Conservation (phyloP, 2,113 vertebrate species). For the Mobula hypostoma region DNA sequence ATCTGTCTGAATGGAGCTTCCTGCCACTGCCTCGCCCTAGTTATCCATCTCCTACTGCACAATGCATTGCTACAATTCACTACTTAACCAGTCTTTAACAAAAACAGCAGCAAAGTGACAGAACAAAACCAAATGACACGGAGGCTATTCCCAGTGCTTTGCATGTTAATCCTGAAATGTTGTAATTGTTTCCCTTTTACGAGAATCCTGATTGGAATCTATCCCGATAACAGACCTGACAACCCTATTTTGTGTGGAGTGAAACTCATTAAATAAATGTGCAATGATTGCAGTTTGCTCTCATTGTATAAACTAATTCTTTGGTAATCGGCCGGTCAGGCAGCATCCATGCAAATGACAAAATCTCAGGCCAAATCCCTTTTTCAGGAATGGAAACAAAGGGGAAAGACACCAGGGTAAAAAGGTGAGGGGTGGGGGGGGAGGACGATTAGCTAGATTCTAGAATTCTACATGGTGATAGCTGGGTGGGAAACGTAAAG, state of each 20-base stretch:
- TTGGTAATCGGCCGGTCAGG: not conserved
- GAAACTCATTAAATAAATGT: not conserved
- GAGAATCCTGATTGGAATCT: not conserved
- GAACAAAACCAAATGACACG: not conserved
- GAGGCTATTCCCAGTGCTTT: not conserved
- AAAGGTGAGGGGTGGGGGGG: no score
- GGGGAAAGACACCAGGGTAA: no score
- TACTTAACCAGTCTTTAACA: not conserved
- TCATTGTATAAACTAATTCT: not conserved
- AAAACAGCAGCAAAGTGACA: not conserved
- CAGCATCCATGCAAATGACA: no score
- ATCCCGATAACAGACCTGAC: not conserved
- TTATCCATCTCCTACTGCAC: not conserved
- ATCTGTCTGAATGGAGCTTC: slow-evolving; percentile 8
- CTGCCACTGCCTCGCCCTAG: not conserved
- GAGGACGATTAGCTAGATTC: no score
- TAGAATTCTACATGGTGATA: no score
- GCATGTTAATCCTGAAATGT: not conserved
- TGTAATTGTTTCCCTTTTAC: not conserved
- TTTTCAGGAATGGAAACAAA: no score
- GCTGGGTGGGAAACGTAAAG: no score
- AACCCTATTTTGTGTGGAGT: not conserved
- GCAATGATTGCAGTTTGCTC: not conserved
- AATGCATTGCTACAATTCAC: not conserved
- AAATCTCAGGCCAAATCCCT: no score